phyloP scores from a whole-genome alignment of 2,888 invertebrate species.

The Platycnemis pennipes region DNA sequence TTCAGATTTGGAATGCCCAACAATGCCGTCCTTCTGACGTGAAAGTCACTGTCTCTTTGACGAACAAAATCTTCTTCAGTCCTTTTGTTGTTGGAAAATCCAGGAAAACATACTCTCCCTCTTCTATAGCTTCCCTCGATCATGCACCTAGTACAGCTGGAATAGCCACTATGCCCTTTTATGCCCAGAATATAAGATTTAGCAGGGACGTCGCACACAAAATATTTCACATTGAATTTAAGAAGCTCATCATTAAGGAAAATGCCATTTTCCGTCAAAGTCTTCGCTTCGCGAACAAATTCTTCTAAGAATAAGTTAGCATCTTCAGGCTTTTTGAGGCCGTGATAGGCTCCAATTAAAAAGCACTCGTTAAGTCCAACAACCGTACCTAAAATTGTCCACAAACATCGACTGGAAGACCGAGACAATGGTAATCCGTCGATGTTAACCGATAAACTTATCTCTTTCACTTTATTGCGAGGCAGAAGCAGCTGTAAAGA shows the following conservation, averaged over 20 bases:
- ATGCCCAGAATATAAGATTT: not conserved
- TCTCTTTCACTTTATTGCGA: no score
- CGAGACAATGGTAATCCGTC: not conserved
- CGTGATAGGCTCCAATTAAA: not conserved
- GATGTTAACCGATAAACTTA: no score
- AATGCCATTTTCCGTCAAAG: not conserved
- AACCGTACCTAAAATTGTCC: not conserved
- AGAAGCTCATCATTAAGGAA: not conserved
- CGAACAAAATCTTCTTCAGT: not conserved
- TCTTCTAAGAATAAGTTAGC: not conserved
- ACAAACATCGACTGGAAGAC: not conserved
- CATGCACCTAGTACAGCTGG: not conserved
- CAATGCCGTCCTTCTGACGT: not conserved
- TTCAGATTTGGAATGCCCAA: not conserved
- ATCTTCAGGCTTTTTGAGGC: not conserved
- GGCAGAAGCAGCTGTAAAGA: no score
- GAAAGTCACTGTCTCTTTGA: not conserved
- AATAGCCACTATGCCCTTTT: not conserved
- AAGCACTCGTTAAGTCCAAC: not conserved
- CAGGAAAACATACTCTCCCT: not conserved
- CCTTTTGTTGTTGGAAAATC: not conserved
- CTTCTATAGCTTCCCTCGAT: not conserved
- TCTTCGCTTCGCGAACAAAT: not conserved
- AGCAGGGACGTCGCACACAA: not conserved
- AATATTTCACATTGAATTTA: not conserved